A percentile compares a stretch with the other conserved stretches of the same genome.
These are phyloP conservation scores for Erythrolamprus reginae DNA, from an alignment of 2,113 vertebrate species.

Conservation along the genomic window DNA sequence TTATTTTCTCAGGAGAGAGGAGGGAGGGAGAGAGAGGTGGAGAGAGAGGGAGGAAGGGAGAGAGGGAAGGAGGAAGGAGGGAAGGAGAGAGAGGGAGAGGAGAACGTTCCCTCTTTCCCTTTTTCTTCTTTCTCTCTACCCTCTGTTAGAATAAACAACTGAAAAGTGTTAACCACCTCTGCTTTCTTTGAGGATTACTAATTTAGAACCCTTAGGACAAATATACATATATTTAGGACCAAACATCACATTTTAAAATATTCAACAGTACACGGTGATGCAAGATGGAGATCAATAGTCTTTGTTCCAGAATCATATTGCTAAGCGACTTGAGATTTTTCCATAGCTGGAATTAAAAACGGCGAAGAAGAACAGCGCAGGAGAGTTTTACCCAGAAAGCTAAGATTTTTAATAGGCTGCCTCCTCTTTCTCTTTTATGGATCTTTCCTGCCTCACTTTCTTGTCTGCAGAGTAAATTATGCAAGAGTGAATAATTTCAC, in stretches of 20 bases:
- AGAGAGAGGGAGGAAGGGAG: too few relatives aligned
- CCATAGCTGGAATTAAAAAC: background rate
- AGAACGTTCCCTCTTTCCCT: background rate
- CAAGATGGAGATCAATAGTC: background rate
- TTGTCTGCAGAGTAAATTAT: background rate
- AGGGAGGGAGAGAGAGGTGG: too few relatives aligned
- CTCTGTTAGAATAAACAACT: background rate
- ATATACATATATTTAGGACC: background rate
- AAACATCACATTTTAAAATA: background rate
- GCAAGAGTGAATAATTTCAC: background rate
- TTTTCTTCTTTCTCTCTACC: too few relatives aligned
- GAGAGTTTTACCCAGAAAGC: background rate
- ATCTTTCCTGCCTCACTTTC: background rate
- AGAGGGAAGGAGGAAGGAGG: too few relatives aligned
- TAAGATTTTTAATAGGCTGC: background rate
- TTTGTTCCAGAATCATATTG: background rate
- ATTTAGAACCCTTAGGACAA: background rate
- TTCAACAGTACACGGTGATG: too few relatives aligned
- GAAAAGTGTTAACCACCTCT: background rate
- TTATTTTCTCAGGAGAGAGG: too few relatives aligned
- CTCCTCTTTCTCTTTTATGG: background rate
- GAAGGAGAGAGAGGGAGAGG: too few relatives aligned
- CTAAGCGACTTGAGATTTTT: background rate
- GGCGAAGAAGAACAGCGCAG: background rate
- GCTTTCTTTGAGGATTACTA: background rate